These are phyloP conservation scores for Megaleporinus macrocephalus DNA, from an alignment of 2,113 vertebrate species.

Conservation along the genomic window DNA sequence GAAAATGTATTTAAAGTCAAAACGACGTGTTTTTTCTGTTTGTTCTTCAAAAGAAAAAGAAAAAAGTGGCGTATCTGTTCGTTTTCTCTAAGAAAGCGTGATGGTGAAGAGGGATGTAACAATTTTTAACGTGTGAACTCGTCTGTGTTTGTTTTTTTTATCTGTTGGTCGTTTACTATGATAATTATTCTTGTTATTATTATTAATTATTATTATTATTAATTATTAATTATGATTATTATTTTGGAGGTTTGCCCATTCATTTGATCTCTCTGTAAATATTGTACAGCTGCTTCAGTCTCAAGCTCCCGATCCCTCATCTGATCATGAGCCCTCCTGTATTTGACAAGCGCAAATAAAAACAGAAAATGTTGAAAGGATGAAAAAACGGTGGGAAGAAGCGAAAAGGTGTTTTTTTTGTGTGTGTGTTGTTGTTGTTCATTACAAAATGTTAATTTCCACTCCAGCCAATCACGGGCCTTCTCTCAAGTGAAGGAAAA, in stretches of 20 bases:
- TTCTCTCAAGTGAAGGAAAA: too few species aligned
- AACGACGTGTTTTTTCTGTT: constrained; percentile 66
- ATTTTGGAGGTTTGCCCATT: constrained; percentile 66
- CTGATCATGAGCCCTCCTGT: constrained; percentile 77
- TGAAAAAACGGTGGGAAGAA: constrained; percentile 43
- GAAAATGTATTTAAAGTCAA: constrained; percentile 65
- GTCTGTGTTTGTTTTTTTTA: constrained; percentile 72
- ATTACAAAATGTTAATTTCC: neutral
- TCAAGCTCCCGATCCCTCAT: constrained; percentile 69
- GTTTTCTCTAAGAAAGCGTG: constrained; percentile 68
- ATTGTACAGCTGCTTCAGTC: constrained; percentile 78
- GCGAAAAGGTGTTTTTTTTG: neutral
- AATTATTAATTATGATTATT: constrained; percentile 57
- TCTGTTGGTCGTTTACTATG: constrained; percentile 74
- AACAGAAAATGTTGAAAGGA: constrained; percentile 56
- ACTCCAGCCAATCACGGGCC: too few species aligned
- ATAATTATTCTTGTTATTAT: constrained; percentile 61
- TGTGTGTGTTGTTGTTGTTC: neutral
- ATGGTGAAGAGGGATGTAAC: constrained; percentile 56
- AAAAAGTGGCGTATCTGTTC: constrained; percentile 52
- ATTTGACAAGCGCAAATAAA: constrained; percentile 78
- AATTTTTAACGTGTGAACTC: constrained; percentile 62
- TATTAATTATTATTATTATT: constrained; percentile 42
- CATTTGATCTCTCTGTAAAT: constrained; percentile 73
- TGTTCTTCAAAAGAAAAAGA: constrained; percentile 70